A percentile compares a stretch with the other conserved stretches of the same genome.
phyloP scores from a whole-genome alignment of 2,797 vertebrate genomes.

The Decapterus maruadsi region DNA sequence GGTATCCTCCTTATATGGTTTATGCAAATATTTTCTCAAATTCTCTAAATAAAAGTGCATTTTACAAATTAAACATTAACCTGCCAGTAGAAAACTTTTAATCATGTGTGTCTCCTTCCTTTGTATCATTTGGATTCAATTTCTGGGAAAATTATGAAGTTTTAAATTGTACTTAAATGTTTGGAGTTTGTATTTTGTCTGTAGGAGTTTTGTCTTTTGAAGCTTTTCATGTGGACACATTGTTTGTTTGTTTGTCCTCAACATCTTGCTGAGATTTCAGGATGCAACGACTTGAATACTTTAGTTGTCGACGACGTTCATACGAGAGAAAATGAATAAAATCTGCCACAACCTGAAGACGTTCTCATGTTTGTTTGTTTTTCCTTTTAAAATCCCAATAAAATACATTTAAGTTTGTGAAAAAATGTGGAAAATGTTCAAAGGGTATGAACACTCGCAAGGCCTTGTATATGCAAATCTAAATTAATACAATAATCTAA shows the following conservation, averaged over 20 bases:
- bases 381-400: neutral
- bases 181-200: constrained; percentile 29
- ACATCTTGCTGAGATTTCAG: constrained; percentile 44
- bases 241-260: constrained; percentile 7
- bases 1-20: constrained; percentile 3
- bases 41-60: constrained; percentile 3
- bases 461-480: too few relatives aligned
- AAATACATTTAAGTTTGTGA: too few relatives aligned
- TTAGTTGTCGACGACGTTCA: constrained; percentile 40
- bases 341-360: neutral
- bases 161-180: constrained; percentile 36
- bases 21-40: constrained; percentile 37
- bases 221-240: constrained; percentile 36
- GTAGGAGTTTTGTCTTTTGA: constrained; percentile 12
- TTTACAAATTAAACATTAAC: constrained; percentile 8
- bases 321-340: constrained; percentile 50
- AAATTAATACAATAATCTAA: too few relatives aligned
- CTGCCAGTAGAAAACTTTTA: neutral
- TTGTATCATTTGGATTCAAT: constrained; percentile 21
- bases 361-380: neutral
- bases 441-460: too few relatives aligned
- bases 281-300: constrained; percentile 41
- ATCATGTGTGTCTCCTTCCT: neutral
- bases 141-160: neutral
- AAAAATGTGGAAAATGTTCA: too few relatives aligned